phyloP scores from a whole-genome alignment of 2,797 vertebrate species.

The Astyanax mexicanus region DNA sequence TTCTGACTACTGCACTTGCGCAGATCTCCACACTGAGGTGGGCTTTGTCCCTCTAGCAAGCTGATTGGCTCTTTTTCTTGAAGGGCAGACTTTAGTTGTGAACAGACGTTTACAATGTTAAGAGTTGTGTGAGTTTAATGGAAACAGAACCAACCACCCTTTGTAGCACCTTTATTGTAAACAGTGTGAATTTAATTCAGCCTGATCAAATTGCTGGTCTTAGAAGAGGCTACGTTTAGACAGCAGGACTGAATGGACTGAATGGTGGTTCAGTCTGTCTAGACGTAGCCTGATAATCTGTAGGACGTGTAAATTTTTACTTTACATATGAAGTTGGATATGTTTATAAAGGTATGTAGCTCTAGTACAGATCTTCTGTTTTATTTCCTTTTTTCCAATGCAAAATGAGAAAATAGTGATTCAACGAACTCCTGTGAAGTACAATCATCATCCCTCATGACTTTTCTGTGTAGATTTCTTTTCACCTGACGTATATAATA shows the following conservation, averaged over 20 bases:
- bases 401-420: conserved; percentile 32
- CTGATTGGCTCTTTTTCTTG: too few species aligned
- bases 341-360: conserved; percentile 35
- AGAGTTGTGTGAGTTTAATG: too few species aligned
- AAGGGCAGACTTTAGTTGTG: too few species aligned
- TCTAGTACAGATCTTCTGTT: not conserved
- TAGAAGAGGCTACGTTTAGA: conserved; percentile 7
- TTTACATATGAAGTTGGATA: not conserved
- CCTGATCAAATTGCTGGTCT: conserved; percentile 4
- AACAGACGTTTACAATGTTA: too few species aligned
- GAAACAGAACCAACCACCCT: too few species aligned
- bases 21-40: too few species aligned
- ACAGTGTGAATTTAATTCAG: too few species aligned
- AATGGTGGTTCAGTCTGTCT: not conserved
- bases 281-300: not conserved
- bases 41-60: too few species aligned
- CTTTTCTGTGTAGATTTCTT: conserved; percentile 63
- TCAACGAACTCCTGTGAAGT: conserved; percentile 67
- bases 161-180: not conserved
- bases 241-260: not conserved
- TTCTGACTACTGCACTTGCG: too few species aligned
- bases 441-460: conserved; percentile 57
- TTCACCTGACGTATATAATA: conserved; percentile 33
- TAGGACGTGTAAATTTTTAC: conserved; percentile 15
- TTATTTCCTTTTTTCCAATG: not conserved